Conservation (phyloP, 2,888 invertebrate genomes). For the Leptopterna dolabrata region DNA sequence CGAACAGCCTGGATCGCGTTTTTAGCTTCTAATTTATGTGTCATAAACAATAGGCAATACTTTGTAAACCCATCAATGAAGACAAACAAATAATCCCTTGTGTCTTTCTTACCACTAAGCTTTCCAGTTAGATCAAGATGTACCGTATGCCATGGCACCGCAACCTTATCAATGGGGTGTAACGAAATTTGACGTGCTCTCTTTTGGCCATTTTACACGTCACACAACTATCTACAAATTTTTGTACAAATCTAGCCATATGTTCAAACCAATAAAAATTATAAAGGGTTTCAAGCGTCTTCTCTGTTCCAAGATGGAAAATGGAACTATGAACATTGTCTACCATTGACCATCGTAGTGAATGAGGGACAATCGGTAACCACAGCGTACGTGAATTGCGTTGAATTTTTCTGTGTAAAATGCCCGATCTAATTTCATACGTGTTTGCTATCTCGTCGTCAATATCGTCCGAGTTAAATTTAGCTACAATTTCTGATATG, state of each 20-base stretch:
- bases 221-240: slow-evolving; percentile 65
- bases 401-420: slow-evolving; percentile 60
- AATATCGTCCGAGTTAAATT: slow-evolving; percentile 32
- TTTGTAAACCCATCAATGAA: slow-evolving; percentile 61
- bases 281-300: slow-evolving; percentile 40
- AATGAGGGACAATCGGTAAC: slow-evolving; percentile 38
- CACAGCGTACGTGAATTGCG: slow-evolving; percentile 55
- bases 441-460: slow-evolving; percentile 41
- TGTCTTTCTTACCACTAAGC: slow-evolving; percentile 63
- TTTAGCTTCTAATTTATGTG: slow-evolving; percentile 63
- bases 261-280: slow-evolving; percentile 49
- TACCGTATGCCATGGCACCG: slow-evolving; percentile 64
- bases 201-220: slow-evolving; percentile 65
- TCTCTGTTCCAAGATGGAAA: slow-evolving; percentile 44
- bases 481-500: slow-evolving; percentile 37
- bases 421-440: slow-evolving; percentile 56
- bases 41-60: neutral
- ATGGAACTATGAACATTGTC: slow-evolving; percentile 60
- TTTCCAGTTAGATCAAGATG: slow-evolving; percentile 64
- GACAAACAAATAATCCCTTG: slow-evolving; percentile 63
- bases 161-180: slow-evolving; percentile 65
- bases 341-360: slow-evolving; percentile 64
- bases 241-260: slow-evolving; percentile 62
- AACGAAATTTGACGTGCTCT: slow-evolving; percentile 62
- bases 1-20: slow-evolving; percentile 59